Percentiles rank a stretch among this genome's conserved stretches.
phyloP scores from a whole-genome alignment of 2,797 vertebrate species.

The Etheostoma perlongum region DNA sequence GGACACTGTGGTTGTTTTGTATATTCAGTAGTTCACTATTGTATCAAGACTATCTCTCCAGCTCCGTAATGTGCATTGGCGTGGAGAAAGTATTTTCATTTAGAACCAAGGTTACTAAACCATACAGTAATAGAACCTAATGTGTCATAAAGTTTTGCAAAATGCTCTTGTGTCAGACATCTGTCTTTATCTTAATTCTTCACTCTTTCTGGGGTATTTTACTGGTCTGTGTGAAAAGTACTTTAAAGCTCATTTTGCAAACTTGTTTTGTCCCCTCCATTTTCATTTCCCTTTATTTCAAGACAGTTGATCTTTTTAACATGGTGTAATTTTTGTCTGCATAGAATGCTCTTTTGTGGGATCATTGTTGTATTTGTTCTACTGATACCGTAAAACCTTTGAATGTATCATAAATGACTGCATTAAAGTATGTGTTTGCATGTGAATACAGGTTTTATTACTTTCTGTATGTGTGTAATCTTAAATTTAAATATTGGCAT shows the following conservation, averaged over 20 bases:
- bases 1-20: too few relatives aligned
- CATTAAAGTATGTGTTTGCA: background rate
- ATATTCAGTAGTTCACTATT: too few relatives aligned
- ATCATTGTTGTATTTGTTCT: background rate
- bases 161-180: background rate
- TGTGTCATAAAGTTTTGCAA: background rate
- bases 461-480: background rate
- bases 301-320: background rate
- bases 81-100: too few relatives aligned
- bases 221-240: background rate
- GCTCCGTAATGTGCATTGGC: too few relatives aligned
- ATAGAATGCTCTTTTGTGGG: background rate
- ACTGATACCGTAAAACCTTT: background rate
- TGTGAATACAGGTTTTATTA: conserved; percentile 1
- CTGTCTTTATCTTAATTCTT: too few relatives aligned
- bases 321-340: background rate
- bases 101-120: too few relatives aligned
- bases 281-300: background rate
- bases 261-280: background rate
- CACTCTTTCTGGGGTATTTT: background rate
- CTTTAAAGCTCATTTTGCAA: background rate
- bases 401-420: background rate
- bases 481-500: conserved; percentile 12
- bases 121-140: too few relatives aligned
- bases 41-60: too few relatives aligned